phyloP scores from a whole-genome alignment of 2,113 vertebrate genomes.

The Silurus glanis region DNA sequence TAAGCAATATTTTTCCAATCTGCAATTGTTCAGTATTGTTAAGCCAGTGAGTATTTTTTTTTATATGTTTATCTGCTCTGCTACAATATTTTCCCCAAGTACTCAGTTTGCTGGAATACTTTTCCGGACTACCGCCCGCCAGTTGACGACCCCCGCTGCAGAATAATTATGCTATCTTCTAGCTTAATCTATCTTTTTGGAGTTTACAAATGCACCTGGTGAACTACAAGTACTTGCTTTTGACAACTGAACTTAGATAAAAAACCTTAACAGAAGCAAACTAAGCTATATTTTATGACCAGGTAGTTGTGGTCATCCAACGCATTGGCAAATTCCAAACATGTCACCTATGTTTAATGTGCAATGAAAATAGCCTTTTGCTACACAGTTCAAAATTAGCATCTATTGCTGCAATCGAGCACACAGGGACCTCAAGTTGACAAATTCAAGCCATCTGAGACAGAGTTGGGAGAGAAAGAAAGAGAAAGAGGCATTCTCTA shows the following conservation, averaged over 20 bases:
- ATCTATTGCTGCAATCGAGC: conserved; percentile 26
- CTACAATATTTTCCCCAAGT: not conserved
- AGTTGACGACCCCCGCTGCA: not conserved
- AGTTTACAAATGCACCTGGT: not conserved
- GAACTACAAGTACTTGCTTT: not conserved
- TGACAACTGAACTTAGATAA: not conserved
- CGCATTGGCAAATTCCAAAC: conserved; percentile 9
- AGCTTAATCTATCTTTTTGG: not conserved
- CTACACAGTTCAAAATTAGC: conserved; percentile 36
- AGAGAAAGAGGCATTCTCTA: not conserved
- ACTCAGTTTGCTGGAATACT: not conserved
- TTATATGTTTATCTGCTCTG: conserved; percentile 5
- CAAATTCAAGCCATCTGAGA: conserved; percentile 22
- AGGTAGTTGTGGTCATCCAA: conserved; percentile 20
- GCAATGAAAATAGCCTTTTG: conserved; percentile 37
- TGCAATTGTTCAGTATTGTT: not conserved
- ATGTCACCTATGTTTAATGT: conserved; percentile 45
- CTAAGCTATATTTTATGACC: conserved; percentile 9
- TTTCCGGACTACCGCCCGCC: not conserved
- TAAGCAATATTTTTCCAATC: not conserved
- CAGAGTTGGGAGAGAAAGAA: not conserved
- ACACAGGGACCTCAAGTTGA: conserved; percentile 2
- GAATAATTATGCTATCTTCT: conserved; percentile 6
- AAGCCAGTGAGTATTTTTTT: not conserved
- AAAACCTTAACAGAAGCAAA: not conserved